These are phyloP conservation scores for Cremastinae sp. DNA, from an alignment of 2,888 invertebrate species.

Conservation along the genomic window DNA sequence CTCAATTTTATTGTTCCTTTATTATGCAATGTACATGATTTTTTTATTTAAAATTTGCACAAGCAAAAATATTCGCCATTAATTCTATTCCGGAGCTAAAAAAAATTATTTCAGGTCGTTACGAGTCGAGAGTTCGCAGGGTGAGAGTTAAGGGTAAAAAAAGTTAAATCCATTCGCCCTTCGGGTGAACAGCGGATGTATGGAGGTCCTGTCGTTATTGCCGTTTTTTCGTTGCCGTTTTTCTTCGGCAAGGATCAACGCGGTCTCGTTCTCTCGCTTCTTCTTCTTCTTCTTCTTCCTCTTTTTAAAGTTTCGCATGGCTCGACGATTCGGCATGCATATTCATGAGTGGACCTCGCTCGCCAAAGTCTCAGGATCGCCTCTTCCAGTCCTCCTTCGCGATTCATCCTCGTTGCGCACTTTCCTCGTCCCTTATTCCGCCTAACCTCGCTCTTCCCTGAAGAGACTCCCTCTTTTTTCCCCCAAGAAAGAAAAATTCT, in stretches of 20 bases:
- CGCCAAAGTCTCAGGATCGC: not conserved
- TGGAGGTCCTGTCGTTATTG: too few species aligned
- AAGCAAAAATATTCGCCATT: too few species aligned
- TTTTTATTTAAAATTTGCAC: too few species aligned
- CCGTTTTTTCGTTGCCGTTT: too few species aligned
- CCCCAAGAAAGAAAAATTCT: not conserved
- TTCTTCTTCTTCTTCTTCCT: conserved; percentile 49
- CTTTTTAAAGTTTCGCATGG: conserved; percentile 52
- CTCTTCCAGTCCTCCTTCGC: conserved; percentile 15
- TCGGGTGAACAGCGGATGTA: conserved; percentile 26
- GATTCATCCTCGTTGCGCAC: conserved; percentile 28
- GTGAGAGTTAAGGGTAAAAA: conserved; percentile 3
- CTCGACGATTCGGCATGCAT: conserved; percentile 46
- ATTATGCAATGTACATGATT: too few species aligned
- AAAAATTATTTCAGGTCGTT: conserved; percentile 48
- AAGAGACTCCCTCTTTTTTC: not conserved
- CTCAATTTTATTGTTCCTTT: too few species aligned
- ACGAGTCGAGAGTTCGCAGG: conserved; percentile 32
- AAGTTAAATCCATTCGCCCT: conserved; percentile 34
- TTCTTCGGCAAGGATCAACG: too few species aligned
- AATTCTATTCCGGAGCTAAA: too few species aligned
- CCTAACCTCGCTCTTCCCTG: not conserved
- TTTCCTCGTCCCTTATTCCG: conserved; percentile 17
- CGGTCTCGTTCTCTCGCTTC: too few species aligned
- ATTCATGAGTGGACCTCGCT: conserved; percentile 52